Base-by-base conservation (phyloP, 2,888 invertebrate genomes). In the Xestia sexstrigata region DNA sequence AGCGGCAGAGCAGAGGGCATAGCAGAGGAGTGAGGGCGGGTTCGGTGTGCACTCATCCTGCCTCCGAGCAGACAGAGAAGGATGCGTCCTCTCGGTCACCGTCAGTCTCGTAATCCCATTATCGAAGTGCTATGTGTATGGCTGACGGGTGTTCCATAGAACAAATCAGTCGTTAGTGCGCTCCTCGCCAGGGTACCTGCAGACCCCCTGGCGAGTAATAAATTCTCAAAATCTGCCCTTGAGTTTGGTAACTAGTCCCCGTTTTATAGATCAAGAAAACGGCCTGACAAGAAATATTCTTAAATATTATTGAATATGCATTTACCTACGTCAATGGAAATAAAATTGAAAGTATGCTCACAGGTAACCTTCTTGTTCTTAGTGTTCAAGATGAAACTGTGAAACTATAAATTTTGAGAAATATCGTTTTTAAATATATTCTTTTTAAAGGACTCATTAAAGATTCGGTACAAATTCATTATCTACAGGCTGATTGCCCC, bases 391-490 rank as follows among this genome's bases (percentile, higher is more conserved):
- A 82, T 39, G 45, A 82, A 81, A 65, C 55, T 65, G 63, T 75
- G 82, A 66, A 20, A 60, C 45, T 58, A 58, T 60, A 17, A 15
- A 69, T 65, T 78, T 58, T 45, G 23, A 68, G 81, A 81, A 81
- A 75, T 49, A 42, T 15, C 15, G 9, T 75, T 81, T 63, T 45
- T 68, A 65, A 69, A 81, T 68, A n/a, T 35, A 76, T 58, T 74
- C 30, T 47, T 81, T 82, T 20, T 35, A 81, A 81, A 81, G 58
- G 55, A n/a, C 20, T 68, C n/a, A 81, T 79, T 75, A 35, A 45
- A n/a, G 39, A 79, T 76, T 75, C 42, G 7, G 63, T 75, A 76
- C 42, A 66, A 65, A 82, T 82, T 69, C 49, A 65, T 69, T 65
- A 58, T 65, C 23, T 20, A 49, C 68, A 75, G 26, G 47, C 47